Evolutionary conservation across 1,140 invertebrate species (phyloP).

Genomic region (Diachasmimorpha longicaudata): DNA sequence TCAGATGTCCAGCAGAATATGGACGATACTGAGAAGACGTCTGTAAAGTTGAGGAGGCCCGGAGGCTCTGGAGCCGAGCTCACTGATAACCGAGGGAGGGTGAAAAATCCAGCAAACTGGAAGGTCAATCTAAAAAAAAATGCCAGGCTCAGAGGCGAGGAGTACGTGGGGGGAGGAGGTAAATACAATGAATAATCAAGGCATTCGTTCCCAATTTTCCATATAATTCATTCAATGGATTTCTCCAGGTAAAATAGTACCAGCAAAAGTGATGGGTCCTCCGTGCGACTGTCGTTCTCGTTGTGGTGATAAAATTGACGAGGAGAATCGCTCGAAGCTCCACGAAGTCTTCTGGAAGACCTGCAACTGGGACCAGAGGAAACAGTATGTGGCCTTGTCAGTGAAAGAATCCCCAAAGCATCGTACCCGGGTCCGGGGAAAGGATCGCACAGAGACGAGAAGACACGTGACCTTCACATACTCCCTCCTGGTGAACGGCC

Average conservation of each 20-base stretch:
- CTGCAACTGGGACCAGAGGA: constrained; percentile 43
- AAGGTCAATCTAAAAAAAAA: constrained; percentile 45
- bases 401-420: constrained; percentile 45
- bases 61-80: constrained; percentile 3
- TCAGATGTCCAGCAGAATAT: not conserved
- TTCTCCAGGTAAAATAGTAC: constrained; percentile 41
- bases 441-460: constrained; percentile 34
- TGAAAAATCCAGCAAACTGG: constrained; percentile 40
- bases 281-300: constrained; percentile 40
- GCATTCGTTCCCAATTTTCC: too few relatives aligned
- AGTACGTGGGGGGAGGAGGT: constrained; percentile 44
- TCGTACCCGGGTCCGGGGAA: constrained; percentile 34
- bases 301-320: constrained; percentile 35
- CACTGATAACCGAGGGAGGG: constrained; percentile 8
- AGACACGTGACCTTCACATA: constrained; percentile 45
- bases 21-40: not conserved
- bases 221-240: too few relatives aligned
- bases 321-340: constrained; percentile 33
- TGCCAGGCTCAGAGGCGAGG: constrained; percentile 39
- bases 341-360: constrained; percentile 43
- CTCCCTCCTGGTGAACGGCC: constrained; percentile 33
- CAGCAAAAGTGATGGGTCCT: constrained; percentile 41
- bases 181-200: constrained; percentile 14
- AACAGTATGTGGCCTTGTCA: constrained; percentile 39
- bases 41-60: constrained; percentile 20